Evolutionary conservation across 2,888 invertebrate species (phyloP).

Genomic region (Magallana nippona): DNA sequence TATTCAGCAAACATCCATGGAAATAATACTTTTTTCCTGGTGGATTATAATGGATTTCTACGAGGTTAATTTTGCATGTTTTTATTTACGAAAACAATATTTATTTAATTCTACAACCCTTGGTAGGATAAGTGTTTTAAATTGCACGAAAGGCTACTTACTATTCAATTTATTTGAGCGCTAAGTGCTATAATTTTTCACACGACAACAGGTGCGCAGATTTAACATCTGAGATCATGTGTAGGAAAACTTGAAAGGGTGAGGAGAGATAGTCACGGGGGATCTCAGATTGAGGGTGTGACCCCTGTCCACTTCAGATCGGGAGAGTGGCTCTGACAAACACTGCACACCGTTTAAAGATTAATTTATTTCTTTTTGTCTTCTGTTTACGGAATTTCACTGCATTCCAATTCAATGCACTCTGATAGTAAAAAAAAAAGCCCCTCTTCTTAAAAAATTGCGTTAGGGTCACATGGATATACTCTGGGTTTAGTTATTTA

Average conservation of each 20-base stretch:
- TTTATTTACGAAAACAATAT: too few species aligned
- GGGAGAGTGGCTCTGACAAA: neutral
- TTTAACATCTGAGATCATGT: neutral
- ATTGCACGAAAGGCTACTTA: neutral
- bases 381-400: neutral
- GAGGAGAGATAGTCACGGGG: neutral
- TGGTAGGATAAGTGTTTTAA: neutral
- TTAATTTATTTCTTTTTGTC: neutral
- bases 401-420: neutral
- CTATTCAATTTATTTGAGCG: neutral
- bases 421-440: too few species aligned
- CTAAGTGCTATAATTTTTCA: neutral
- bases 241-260: neutral
- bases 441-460: too few species aligned
- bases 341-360: neutral
- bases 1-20: neutral
- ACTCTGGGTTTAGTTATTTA: too few species aligned
- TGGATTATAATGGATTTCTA: too few species aligned
- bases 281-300: neutral
- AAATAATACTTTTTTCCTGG: too few species aligned
- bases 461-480: too few species aligned
- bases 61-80: neutral
- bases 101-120: too few species aligned
- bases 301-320: neutral
- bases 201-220: slow-evolving; percentile 16